Percentiles rank a stretch among this genome's conserved stretches.
These are phyloP conservation scores for Cololabis saira DNA, from an alignment of 2,113 vertebrate genomes.

Conservation along the genomic window DNA sequence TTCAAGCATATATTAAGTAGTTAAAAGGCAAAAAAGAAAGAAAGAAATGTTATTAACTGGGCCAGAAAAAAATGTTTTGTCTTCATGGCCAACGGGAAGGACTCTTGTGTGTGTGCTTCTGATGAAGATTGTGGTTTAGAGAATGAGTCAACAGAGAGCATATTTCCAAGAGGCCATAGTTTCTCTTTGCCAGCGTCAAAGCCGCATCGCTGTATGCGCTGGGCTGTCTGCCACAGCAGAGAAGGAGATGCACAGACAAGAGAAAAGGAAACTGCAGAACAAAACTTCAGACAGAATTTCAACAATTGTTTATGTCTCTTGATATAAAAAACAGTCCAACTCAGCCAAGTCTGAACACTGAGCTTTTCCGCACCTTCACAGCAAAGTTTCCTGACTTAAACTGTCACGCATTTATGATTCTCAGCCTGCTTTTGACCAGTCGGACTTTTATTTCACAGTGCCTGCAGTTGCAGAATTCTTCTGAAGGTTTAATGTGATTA, in stretches of 20 bases:
- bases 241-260: conserved; percentile 30
- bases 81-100: conserved; percentile 51
- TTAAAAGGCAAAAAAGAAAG: conserved; percentile 42
- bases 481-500: conserved; percentile 27
- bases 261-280: conserved; percentile 10
- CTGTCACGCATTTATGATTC: neutral
- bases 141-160: conserved; percentile 73
- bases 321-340: conserved; percentile 1
- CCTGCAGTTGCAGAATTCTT: neutral
- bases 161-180: conserved; percentile 70
- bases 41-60: conserved; percentile 40
- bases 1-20: conserved; percentile 38
- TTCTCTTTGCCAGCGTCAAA: conserved; percentile 48
- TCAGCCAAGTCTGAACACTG: conserved; percentile 14
- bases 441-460: neutral
- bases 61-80: conserved; percentile 58
- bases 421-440: neutral
- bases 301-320: conserved; percentile 14
- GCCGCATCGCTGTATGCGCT: conserved; percentile 55
- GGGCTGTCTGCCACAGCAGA: conserved; percentile 60
- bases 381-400: neutral
- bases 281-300: conserved; percentile 18
- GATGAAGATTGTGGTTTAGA: conserved; percentile 68
- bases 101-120: conserved; percentile 49
- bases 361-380: conserved; percentile 28